phyloP scores from a whole-genome alignment of 2,113 vertebrate genomes.

The Isichthys henryi region DNA sequence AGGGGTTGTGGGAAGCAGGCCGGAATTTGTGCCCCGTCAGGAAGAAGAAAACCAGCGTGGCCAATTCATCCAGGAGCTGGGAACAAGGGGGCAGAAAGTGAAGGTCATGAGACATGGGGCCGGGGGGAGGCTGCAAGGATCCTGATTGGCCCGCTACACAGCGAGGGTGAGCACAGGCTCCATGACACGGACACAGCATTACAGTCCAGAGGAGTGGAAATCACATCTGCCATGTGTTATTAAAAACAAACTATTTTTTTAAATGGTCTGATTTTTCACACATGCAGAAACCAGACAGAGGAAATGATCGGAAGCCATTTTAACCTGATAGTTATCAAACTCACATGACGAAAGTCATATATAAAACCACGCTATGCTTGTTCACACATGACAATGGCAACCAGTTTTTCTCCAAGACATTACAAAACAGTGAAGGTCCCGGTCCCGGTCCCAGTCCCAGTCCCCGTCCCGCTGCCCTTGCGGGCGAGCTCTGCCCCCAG shows the following conservation, averaged over 20 bases:
- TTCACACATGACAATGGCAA: neutral
- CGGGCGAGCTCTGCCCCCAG: neutral
- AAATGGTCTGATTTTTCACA: neutral
- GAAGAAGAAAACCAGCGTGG: slow-evolving; percentile 74
- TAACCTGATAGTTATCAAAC: neutral
- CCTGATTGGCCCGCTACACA: neutral
- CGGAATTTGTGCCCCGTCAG: slow-evolving; percentile 80
- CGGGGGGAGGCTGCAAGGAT: neutral
- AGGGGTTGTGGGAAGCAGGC: slow-evolving; percentile 76
- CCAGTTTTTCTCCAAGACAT: neutral
- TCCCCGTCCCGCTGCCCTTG: neutral
- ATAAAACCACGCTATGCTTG: neutral
- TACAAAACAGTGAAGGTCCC: neutral
- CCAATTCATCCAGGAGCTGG: slow-evolving; percentile 75
- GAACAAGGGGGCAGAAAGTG: neutral
- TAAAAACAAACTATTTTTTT: neutral
- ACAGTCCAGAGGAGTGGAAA: neutral
- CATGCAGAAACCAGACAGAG: neutral
- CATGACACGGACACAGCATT: neutral
- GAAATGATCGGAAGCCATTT: neutral
- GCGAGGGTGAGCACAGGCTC: neutral
- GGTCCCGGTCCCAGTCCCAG: neutral
- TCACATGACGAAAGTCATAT: neutral
- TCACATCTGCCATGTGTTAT: neutral
- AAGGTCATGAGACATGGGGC: neutral